Evolutionary conservation across 2,113 vertebrate species (phyloP).

Genomic region (Triplophysa rosa): DNA sequence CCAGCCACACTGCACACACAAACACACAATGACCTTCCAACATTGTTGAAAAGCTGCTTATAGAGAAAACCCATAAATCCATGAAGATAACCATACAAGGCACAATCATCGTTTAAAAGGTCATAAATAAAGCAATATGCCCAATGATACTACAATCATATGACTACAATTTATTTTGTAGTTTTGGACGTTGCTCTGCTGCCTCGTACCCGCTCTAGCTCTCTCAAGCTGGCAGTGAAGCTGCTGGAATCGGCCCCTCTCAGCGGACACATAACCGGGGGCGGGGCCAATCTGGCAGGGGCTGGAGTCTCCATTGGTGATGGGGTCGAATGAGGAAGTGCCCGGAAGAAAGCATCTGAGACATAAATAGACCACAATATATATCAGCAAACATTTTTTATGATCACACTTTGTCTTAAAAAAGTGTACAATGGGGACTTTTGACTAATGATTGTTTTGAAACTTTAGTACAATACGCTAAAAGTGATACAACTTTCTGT

Average conservation of each 20-base stretch:
- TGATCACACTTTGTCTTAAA: too few species aligned
- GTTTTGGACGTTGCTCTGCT: neutral
- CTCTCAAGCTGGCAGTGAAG: conserved; percentile 91
- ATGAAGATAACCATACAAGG: neutral
- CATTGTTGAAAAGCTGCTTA: neutral
- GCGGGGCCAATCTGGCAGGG: conserved; percentile 73
- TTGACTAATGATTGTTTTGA: too few species aligned
- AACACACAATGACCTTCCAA: conserved; percentile 22
- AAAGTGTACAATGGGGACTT: too few species aligned
- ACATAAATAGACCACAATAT: conserved; percentile 23
- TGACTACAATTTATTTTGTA: neutral
- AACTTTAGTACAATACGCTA: too few species aligned
- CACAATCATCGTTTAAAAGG: neutral
- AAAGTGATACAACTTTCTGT: too few species aligned
- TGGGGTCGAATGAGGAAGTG: conserved; percentile 72
- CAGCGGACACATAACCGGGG: conserved; percentile 82
- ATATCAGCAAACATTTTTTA: neutral
- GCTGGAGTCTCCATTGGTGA: conserved; percentile 67
- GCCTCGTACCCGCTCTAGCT: conserved; percentile 86
- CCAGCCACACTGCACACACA: conserved; percentile 85
- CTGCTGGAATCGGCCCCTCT: conserved; percentile 85
- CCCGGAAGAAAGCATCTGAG: conserved; percentile 85
- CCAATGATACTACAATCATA: neutral
- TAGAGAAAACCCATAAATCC: conserved; percentile 13
- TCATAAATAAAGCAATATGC: neutral